These are phyloP conservation scores for Aphelinus certus DNA, from an alignment of 1,140 invertebrate species.

Conservation along the genomic window DNA sequence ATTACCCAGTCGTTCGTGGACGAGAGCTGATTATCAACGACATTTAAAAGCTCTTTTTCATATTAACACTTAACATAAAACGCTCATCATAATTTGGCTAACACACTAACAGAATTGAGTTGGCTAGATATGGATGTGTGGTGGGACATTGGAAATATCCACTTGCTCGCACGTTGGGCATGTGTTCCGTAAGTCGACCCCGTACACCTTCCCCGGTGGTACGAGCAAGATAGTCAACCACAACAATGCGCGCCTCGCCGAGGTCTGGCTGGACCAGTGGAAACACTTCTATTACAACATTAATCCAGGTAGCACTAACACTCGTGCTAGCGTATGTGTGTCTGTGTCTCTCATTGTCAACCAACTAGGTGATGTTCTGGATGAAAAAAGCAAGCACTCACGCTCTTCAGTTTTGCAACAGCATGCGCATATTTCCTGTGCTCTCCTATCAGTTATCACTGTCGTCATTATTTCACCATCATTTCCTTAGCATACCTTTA, in stretches of 20 bases:
- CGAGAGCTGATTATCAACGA: not conserved
- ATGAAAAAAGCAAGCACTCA: not conserved
- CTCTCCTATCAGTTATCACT: too few relatives aligned
- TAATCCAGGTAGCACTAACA: constrained; percentile 82
- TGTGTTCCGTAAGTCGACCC: constrained; percentile 98
- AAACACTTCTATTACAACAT: constrained; percentile 98
- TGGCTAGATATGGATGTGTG: constrained; percentile 96
- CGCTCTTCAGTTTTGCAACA: not conserved
- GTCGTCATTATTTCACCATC: too few relatives aligned
- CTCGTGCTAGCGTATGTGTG: constrained; percentile 10
- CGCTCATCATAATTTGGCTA: constrained; percentile 18
- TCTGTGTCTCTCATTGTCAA: not conserved
- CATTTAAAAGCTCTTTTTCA: not conserved
- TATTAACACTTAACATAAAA: constrained; percentile 25
- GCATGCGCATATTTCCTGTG: not conserved
- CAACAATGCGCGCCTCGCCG: constrained; percentile 95
- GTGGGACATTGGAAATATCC: constrained; percentile 88
- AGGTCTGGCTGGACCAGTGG: constrained; percentile 98
- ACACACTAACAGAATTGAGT: constrained; percentile 54
- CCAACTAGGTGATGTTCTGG: too few relatives aligned
- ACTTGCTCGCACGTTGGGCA: constrained; percentile 94
- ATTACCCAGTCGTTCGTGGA: constrained; percentile 1
- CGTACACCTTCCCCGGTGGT: constrained; percentile 98
- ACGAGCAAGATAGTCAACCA: constrained; percentile 98
- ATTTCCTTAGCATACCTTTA: too few relatives aligned